phyloP scores from a whole-genome alignment of 2,888 invertebrate species.

The Dysmachus trigonus region DNA sequence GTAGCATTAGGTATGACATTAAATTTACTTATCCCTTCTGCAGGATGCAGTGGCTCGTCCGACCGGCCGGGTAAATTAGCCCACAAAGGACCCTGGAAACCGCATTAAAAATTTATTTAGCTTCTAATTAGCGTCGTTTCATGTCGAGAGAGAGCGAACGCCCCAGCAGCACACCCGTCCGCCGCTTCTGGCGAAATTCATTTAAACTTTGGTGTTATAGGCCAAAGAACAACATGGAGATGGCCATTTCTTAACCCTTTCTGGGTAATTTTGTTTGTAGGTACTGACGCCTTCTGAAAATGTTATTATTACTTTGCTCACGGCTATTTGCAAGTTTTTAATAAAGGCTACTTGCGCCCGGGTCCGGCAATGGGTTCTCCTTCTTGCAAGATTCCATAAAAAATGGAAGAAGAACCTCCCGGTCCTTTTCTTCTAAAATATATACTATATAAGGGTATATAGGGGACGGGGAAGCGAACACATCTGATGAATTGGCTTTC shows the following conservation, averaged over 20 bases:
- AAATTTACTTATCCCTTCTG: conserved; percentile 35
- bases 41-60: conserved; percentile 19
- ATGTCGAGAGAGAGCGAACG: conserved; percentile 36
- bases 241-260: conserved; percentile 53
- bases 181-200: conserved; percentile 53
- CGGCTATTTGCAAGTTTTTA: conserved; percentile 52
- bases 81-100: conserved; percentile 48
- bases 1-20: conserved; percentile 29
- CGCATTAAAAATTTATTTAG: conserved; percentile 54
- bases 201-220: conserved; percentile 50
- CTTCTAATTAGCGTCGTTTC: conserved; percentile 54
- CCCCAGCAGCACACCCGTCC: conserved; percentile 45
- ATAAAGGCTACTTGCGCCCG: conserved; percentile 45
- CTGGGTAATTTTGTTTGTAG: conserved; percentile 48
- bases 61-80: conserved; percentile 36
- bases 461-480: conserved; percentile 10
- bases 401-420: neutral
- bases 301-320: conserved; percentile 51
- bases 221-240: conserved; percentile 48
- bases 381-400: neutral
- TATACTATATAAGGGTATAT: too few species aligned
- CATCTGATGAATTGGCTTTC: neutral
- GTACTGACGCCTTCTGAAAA: conserved; percentile 49
- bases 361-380: neutral
- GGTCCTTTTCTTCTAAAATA: too few species aligned